A percentile compares a stretch with the other conserved stretches of the same genome.
Evolutionary conservation across 37 sponge, comb jelly and placozoan genomes (phyloP).

Genomic region (Eunapius fragilis): DNA sequence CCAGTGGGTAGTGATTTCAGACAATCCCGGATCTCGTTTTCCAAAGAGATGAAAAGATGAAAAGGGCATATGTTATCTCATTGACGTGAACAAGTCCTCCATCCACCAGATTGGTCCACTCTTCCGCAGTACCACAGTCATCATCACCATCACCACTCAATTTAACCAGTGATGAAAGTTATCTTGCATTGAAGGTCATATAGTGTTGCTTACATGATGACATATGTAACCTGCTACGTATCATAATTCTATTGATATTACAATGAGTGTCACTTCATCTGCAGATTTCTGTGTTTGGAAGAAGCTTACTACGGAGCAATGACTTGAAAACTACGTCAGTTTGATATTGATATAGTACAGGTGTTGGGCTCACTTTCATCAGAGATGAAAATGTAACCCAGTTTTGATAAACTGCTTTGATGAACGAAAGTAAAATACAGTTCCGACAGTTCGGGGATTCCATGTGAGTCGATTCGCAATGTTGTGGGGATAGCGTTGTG

Average conservation of each 20-base stretch:
- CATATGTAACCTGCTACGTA: conserved; percentile 29
- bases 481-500: neutral
- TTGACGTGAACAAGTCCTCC: conserved; percentile 20
- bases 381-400: neutral
- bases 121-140: conserved; percentile 9
- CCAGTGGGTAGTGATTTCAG: neutral
- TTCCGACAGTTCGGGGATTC: neutral
- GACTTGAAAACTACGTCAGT: neutral
- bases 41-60: conserved; percentile 16
- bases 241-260: conserved; percentile 1
- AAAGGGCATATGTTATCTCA: no score
- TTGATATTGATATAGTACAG: neutral
- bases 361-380: neutral
- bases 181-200: conserved; percentile 12
- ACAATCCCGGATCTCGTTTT: conserved; percentile 10
- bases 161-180: conserved; percentile 1
- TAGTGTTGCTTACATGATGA: neutral
- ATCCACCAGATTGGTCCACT: conserved; percentile 36
- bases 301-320: neutral
- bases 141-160: neutral
- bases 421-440: neutral
- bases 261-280: neutral
- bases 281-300: neutral
- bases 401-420: neutral
- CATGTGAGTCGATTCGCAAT: neutral